phyloP scores from a whole-genome alignment of 2,888 invertebrate genomes.

The Mythimna vitellina region DNA sequence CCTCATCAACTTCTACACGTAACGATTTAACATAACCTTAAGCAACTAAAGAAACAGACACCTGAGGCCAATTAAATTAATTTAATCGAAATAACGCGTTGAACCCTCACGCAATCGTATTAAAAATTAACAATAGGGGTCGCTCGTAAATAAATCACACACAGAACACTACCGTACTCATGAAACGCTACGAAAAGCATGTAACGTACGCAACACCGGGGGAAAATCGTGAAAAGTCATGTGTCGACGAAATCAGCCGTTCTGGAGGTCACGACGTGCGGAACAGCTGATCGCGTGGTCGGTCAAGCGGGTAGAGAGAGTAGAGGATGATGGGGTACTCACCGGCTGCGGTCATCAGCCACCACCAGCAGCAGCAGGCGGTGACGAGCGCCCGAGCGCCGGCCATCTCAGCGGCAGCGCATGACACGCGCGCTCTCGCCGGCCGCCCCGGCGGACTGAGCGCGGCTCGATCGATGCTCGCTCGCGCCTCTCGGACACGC shows the following conservation, averaged over 20 bases:
- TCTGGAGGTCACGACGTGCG: constrained; percentile 63
- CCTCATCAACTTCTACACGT: constrained; percentile 4
- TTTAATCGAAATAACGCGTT: constrained; percentile 27
- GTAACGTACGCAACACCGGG: constrained; percentile 66
- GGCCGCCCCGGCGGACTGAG: constrained; percentile 90
- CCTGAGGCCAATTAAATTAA: constrained; percentile 28
- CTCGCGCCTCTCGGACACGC: constrained; percentile 82
- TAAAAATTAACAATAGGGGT: constrained; percentile 7
- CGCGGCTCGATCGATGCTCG: constrained; percentile 83
- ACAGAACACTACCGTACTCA: constrained; percentile 70
- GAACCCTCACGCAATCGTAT: constrained; percentile 17
- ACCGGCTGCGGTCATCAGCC: constrained; percentile 90
- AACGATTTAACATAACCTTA: constrained; percentile 50
- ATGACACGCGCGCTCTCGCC: constrained; percentile 90
- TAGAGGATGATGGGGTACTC: constrained; percentile 74
- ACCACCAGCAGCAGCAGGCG: constrained; percentile 90
- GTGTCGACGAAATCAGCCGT: constrained; percentile 69
- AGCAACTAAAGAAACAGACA: constrained; percentile 29
- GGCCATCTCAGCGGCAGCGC: constrained; percentile 90
- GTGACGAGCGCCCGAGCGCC: constrained; percentile 90
- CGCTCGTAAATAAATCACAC: constrained; percentile 56
- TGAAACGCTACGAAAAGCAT: constrained; percentile 73
- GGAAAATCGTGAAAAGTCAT: constrained; percentile 76
- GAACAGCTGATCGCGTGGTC: constrained; percentile 80
- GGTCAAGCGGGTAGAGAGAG: constrained; percentile 20